A percentile compares a stretch with the other conserved stretches of the same genome.
phyloP scores from a whole-genome alignment of 2,113 vertebrate genomes.

The Sorex araneus region DNA sequence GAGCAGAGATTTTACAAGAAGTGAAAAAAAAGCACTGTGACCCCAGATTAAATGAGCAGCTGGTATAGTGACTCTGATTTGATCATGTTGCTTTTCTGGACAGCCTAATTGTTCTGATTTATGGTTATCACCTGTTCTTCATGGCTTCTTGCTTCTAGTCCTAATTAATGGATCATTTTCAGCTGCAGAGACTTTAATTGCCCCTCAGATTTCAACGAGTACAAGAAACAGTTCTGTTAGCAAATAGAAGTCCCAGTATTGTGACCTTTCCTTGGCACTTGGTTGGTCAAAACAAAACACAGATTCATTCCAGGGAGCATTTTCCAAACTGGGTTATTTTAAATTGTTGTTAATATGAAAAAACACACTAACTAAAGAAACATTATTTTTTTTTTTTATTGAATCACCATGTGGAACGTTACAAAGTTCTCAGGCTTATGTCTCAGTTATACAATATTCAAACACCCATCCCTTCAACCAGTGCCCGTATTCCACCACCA shows the following conservation, averaged over 20 bases:
- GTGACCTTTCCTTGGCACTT: constrained; percentile 49
- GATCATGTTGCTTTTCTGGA: constrained; percentile 88
- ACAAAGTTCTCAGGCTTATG: too few relatives aligned
- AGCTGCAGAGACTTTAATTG: constrained; percentile 85
- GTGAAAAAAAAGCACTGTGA: constrained; percentile 80
- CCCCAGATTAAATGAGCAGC: constrained; percentile 88
- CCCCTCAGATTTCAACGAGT: constrained; percentile 82
- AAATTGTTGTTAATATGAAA: background rate
- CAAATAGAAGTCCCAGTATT: constrained; percentile 60
- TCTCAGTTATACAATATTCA: too few relatives aligned
- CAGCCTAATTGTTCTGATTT: constrained; percentile 92
- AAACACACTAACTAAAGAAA: background rate
- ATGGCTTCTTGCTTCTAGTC: constrained; percentile 86
- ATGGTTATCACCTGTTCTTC: constrained; percentile 90
- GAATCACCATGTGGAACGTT: too few relatives aligned
- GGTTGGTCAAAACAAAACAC: constrained; percentile 63
- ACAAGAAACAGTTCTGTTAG: constrained; percentile 70
- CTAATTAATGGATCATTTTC: constrained; percentile 90
- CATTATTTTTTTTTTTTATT: background rate
- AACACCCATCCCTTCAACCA: too few relatives aligned
- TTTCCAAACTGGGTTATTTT: background rate
- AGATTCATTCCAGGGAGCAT: constrained; percentile 46
- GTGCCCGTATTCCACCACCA: too few relatives aligned
- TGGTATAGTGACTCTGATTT: constrained; percentile 86
- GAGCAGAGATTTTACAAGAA: constrained; percentile 35